Conservation (phyloP, 2,113 vertebrate genomes). For the Pteronura brasiliensis region DNA sequence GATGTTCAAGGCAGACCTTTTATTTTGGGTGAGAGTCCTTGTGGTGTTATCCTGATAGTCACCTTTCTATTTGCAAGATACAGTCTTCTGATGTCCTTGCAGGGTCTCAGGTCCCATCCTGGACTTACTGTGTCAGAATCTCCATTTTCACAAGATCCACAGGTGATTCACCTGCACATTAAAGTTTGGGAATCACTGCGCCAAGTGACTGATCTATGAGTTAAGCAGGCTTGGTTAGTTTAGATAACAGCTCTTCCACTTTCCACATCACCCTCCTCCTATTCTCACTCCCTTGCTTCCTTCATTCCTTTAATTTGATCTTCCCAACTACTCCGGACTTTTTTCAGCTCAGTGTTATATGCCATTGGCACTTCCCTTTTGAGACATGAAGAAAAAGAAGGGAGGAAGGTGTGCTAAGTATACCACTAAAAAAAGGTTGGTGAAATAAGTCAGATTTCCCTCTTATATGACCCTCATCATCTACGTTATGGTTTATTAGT, state of each 20-base stretch:
- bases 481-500: conserved; percentile 7
- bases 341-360: background rate
- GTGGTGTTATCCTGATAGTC: background rate
- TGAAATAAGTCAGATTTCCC: conserved; percentile 9
- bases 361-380: background rate
- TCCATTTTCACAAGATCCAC: background rate
- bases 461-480: background rate
- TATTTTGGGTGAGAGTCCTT: background rate
- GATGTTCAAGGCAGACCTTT: background rate
- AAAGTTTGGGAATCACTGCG: background rate
- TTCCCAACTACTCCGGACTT: background rate
- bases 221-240: background rate
- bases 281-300: background rate
- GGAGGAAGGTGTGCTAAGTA: background rate
- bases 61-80: background rate
- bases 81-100: background rate
- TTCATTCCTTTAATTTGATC: background rate
- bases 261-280: background rate
- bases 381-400: background rate
- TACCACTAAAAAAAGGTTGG: background rate
- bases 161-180: background rate
- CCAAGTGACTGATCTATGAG: background rate
- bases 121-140: background rate
- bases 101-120: background rate
- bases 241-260: background rate